Conservation (phyloP, 1,140 invertebrate species). For the Acromyrmex heyeri region DNA sequence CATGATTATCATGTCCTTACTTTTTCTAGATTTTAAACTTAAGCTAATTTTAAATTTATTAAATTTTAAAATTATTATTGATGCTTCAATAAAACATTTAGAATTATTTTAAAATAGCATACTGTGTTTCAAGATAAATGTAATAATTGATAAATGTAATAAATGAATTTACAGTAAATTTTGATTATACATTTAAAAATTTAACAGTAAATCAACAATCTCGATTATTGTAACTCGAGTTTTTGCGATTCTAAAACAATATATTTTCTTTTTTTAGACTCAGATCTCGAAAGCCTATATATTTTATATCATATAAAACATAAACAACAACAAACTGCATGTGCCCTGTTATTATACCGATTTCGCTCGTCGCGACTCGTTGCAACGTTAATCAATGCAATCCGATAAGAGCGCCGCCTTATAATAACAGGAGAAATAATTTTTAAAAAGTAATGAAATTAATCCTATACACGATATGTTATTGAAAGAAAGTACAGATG, state of each 20-base stretch:
- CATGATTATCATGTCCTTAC: not conserved
- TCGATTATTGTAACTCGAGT: not conserved
- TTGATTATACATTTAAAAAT: not conserved
- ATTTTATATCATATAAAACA: not conserved
- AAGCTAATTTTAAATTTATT: not conserved
- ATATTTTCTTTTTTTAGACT: not conserved
- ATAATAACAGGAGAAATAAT: slow-evolving; percentile 18
- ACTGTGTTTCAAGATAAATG: not conserved
- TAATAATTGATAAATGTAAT: not conserved
- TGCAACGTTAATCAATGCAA: slow-evolving; percentile 7
- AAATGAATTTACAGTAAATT: not conserved
- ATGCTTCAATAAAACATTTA: not conserved
- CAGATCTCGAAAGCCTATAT: not conserved
- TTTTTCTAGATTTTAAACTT: not conserved
- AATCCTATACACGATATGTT: not conserved
- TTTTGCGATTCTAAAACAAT: not conserved
- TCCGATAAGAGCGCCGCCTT: not conserved
- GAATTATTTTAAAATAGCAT: not conserved
- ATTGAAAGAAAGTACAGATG: slow-evolving; percentile 13
- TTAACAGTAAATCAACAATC: not conserved
- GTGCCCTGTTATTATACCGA: not conserved
- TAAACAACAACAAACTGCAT: not conserved
- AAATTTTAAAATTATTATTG: not conserved
- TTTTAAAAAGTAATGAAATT: not conserved
- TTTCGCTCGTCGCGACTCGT: not conserved